Percentiles rank a stretch among this genome's conserved stretches.
Conservation (phyloP, 1,140 invertebrate genomes). For the Aphelenchoides besseyi region DNA sequence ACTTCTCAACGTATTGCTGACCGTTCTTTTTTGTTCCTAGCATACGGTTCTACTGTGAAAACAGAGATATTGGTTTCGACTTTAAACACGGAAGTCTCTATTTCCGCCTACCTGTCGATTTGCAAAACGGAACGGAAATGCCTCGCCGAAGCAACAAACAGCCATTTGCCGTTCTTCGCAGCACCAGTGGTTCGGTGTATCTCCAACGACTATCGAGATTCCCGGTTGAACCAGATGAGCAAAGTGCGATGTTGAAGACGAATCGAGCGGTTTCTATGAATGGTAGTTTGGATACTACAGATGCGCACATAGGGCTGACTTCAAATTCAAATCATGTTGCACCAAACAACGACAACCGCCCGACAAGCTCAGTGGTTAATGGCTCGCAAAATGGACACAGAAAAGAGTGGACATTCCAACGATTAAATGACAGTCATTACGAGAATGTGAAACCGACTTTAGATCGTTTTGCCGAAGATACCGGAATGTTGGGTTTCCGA, state of each 20-base stretch:
- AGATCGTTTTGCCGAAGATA: slow-evolving; percentile 40
- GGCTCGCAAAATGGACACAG: no score
- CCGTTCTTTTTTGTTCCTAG: neutral
- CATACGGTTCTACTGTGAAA: no score
- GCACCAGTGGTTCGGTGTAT: neutral
- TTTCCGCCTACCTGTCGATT: no score
- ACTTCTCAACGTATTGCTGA: slow-evolving; percentile 1
- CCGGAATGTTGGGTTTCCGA: slow-evolving; percentile 40
- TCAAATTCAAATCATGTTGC: neutral
- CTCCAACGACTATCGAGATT: neutral
- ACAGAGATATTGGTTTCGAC: no score
- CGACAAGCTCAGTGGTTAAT: no score
- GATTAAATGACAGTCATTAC: neutral
- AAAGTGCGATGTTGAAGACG: neutral
- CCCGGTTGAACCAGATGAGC: neutral
- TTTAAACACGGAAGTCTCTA: neutral
- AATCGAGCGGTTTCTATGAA: neutral
- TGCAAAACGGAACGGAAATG: neutral
- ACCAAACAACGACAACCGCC: no score
- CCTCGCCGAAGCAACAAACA: neutral
- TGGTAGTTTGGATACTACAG: neutral
- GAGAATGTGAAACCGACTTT: slow-evolving; percentile 22
- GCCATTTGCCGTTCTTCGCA: neutral
- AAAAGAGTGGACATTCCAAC: no score
- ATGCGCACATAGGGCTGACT: neutral